These are phyloP conservation scores for Lepas anatifera DNA, from an alignment of 2,888 invertebrate species.

Conservation along the genomic window DNA sequence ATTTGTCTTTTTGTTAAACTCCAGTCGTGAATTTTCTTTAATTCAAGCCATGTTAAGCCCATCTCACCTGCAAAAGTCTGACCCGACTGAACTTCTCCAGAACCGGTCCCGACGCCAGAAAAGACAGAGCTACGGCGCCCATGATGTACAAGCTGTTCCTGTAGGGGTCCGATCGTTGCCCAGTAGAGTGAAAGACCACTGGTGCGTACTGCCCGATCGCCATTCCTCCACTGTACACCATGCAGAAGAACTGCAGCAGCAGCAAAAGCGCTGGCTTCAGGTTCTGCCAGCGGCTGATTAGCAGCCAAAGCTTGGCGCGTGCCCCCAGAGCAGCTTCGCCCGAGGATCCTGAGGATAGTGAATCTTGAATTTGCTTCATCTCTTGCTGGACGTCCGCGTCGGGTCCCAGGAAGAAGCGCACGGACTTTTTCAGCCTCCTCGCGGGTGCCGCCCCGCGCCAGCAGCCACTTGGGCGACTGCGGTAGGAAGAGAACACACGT, in stretches of 20 bases:
- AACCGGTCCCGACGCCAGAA: neutral
- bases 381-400: neutral
- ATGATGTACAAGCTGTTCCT: neutral
- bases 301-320: neutral
- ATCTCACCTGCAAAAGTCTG: neutral
- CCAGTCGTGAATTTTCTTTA: too few relatives aligned
- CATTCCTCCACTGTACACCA: neutral
- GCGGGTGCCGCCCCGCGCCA: neutral
- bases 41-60: too few relatives aligned
- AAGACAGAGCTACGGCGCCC: neutral
- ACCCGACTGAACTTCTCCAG: neutral
- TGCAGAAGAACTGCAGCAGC: slow-evolving; percentile 3
- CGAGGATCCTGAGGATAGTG: too few relatives aligned
- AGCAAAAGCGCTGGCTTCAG: neutral
- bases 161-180: neutral
- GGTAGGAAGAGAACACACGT: neutral
- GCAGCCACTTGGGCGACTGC: slow-evolving; percentile 6
- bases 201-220: neutral
- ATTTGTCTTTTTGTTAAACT: too few relatives aligned
- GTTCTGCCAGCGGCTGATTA: slow-evolving; percentile 1
- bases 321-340: neutral
- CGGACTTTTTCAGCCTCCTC: neutral
- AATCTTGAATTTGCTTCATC: neutral
- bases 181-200: neutral
- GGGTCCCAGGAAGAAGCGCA: neutral